Conservation (phyloP, 1,140 invertebrate species). For the Aphidius ervi region DNA sequence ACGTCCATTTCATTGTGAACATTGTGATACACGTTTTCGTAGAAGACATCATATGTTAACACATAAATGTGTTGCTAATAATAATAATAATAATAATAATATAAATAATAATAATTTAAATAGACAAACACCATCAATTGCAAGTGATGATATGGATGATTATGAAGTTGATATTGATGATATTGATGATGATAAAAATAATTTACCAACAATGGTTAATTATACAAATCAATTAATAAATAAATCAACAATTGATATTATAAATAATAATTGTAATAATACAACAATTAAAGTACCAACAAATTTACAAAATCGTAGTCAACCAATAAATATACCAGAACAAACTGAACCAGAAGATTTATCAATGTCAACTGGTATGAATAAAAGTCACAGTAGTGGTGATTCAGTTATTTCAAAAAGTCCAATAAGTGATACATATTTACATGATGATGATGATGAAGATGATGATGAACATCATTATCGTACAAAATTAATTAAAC, state of each 20-base stretch:
- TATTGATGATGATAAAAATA: conserved; percentile 31
- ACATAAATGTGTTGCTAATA: conserved; percentile 70
- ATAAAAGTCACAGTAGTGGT: conserved; percentile 40
- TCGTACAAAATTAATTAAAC: conserved; percentile 22
- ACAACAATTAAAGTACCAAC: no score
- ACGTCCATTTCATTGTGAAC: conserved; percentile 78
- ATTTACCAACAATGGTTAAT: not conserved
- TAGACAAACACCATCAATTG: conserved; percentile 38
- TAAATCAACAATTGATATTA: no score
- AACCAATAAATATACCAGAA: conserved; percentile 60
- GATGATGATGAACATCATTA: conserved; percentile 30
- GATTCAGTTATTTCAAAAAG: conserved; percentile 41
- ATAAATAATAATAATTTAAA: conserved; percentile 23
- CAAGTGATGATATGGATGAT: conserved; percentile 45
- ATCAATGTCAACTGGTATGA: conserved; percentile 55
- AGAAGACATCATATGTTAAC: conserved; percentile 79
- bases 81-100: conserved; percentile 3
- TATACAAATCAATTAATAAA: no score
- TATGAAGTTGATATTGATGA: conserved; percentile 32
- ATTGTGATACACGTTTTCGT: conserved; percentile 73
- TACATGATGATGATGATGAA: conserved; percentile 39
- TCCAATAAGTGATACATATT: conserved; percentile 34
- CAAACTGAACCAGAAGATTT: conserved; percentile 88
- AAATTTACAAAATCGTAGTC: not conserved
- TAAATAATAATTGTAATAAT: no score